Conservation (phyloP, 2,888 invertebrate genomes). For the Amblyteles armatorius region DNA sequence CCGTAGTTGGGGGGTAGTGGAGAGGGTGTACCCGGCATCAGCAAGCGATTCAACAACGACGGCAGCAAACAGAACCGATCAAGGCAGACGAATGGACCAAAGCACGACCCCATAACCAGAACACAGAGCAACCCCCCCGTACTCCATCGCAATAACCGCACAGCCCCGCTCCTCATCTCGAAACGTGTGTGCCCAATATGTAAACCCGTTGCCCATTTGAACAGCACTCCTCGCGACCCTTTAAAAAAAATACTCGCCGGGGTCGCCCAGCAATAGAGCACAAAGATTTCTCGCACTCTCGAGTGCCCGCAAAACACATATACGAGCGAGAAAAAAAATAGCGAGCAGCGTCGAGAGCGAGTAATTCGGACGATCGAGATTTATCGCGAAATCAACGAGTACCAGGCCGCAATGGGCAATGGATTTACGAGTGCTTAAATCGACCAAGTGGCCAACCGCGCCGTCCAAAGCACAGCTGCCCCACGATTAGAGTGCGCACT, state of each 20-base stretch:
- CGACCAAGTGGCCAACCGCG: constrained; percentile 47
- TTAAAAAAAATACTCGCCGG: constrained; percentile 81
- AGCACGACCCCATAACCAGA: constrained; percentile 28
- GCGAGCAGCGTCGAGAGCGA: constrained; percentile 35
- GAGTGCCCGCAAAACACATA: constrained; percentile 50
- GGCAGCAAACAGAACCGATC: constrained; percentile 20
- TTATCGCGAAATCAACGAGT: constrained; percentile 57
- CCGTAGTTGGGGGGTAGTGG: constrained; percentile 21
- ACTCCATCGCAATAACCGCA: constrained; percentile 32
- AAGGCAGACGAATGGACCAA: not conserved
- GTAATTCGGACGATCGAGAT: constrained; percentile 61
- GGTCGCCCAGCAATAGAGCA: constrained; percentile 68
- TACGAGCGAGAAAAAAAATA: constrained; percentile 32
- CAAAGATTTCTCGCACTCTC: constrained; percentile 73
- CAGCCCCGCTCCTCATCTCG: constrained; percentile 64
- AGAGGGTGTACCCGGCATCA: constrained; percentile 56
- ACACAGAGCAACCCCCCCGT: constrained; percentile 13
- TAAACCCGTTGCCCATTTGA: constrained; percentile 82
- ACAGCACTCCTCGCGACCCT: constrained; percentile 77
- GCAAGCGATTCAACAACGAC: constrained; percentile 59
- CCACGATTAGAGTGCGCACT: constrained; percentile 20
- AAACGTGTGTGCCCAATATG: constrained; percentile 76
- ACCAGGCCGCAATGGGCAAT: constrained; percentile 22
- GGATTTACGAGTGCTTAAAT: constrained; percentile 57
- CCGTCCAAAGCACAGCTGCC: constrained; percentile 57